These are phyloP conservation scores for Caenorhabditis plicata DNA, from an alignment of 2,888 invertebrate genomes.

Conservation along the genomic window DNA sequence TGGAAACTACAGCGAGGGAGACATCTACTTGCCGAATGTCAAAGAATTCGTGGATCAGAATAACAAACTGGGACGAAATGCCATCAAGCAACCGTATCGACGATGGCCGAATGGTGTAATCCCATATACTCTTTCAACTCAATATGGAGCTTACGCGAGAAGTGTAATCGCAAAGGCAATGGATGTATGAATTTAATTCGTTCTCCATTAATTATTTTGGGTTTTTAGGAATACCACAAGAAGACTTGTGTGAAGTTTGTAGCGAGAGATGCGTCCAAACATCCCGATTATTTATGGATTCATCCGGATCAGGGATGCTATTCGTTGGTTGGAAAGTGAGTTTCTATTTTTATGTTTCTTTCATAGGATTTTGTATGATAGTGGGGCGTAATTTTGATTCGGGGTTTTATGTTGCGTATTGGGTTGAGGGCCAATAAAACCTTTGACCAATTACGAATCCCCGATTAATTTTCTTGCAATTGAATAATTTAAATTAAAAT, in stretches of 20 bases:
- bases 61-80: conserved; percentile 55
- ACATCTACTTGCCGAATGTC: conserved; percentile 45
- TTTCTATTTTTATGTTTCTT: too few relatives aligned
- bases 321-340: conserved; percentile 74
- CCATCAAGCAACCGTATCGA: conserved; percentile 59
- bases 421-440: too few relatives aligned
- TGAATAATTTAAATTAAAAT: too few relatives aligned
- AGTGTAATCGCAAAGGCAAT: conserved; percentile 64
- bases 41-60: conserved; percentile 51
- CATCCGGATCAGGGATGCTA: conserved; percentile 74
- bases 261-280: conserved; percentile 68
- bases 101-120: conserved; percentile 63
- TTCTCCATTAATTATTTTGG: not conserved
- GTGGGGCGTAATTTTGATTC: too few relatives aligned
- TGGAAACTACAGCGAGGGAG: conserved; percentile 59
- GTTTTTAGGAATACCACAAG: conserved; percentile 70
- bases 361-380: too few relatives aligned
- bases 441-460: too few relatives aligned
- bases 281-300: conserved; percentile 71
- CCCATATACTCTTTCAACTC: conserved; percentile 62
- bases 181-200: conserved; percentile 31
- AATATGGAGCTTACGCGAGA: conserved; percentile 63
- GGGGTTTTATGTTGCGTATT: too few relatives aligned
- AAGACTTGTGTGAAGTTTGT: conserved; percentile 74
- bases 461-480: too few relatives aligned